Evolutionary conservation across 2,888 invertebrate genomes (phyloP), one percentile per base, ranked within the genome.

Genomic region (Heliconius ethilla): DNA sequence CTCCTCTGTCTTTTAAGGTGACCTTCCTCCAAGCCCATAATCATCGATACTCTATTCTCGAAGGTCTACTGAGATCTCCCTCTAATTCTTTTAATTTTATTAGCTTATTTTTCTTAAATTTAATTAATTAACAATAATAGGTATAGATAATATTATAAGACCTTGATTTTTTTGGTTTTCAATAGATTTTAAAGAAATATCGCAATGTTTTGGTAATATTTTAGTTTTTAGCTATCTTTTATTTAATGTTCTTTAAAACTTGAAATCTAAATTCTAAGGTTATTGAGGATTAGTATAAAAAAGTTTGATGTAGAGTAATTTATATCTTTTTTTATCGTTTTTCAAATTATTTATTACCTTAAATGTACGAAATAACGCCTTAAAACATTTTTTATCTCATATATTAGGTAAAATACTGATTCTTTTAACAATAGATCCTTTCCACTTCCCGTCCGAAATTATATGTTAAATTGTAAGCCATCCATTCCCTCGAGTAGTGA

Each of bases 91-190:
- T 51, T 51, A 22, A 51, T 51, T 51, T 22, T 51, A 22, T 51
- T 51, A 1, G 2, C 51, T 51, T 51, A 22, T 51, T 51, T 18
- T n/a, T 59, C 59, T 59, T n/a, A n/a, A n/a, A 11, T 74, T 27
- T 55, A 63, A 74, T 25, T 74, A 22, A 45, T 45, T 45, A 40
- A 33, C 7, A 33, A 29, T 22, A 70, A 70, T 70, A 55, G 22
- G n/a, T 55, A 15, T 33, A 51, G 51, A 51, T 51, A 59, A 33
- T 6, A 15, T 27, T 62, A 33, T 11, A 27, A 22, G 63, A 73
- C 77, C 79, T 75, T 73, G 73, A 65, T 74, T 74, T 74, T 37
- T 69, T 25, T 69, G 25, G 69, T 69, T 69, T 69, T 69, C 40
- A 69, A 69, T 45, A 1, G 69, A 40, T 69, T 45, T 45, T 15